These are phyloP conservation scores for Ryuthela nishihirai DNA, from an alignment of 2,888 invertebrate species.

Conservation along the genomic window DNA sequence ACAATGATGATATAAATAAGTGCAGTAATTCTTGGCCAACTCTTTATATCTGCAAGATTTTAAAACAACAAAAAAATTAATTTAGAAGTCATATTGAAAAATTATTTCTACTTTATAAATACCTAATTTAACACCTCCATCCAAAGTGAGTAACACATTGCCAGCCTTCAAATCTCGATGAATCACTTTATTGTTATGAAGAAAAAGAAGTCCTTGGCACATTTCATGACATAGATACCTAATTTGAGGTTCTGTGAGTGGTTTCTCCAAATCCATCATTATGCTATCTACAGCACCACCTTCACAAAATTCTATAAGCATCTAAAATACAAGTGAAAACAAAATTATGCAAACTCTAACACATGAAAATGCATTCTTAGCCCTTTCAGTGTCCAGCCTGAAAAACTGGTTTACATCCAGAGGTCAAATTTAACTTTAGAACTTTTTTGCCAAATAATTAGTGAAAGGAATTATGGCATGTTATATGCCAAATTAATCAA, in stretches of 20 bases:
- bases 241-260: conserved; percentile 89
- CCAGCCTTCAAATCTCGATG: conserved; percentile 98
- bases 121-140: conserved; percentile 96
- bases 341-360: no score
- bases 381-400: no score
- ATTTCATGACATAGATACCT: conserved; percentile 92
- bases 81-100: background rate
- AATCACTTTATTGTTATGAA: conserved; percentile 88
- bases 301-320: conserved; percentile 98
- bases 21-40: no score
- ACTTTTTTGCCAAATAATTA: no score
- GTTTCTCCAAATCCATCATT: conserved; percentile 97
- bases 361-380: no score
- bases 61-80: no score
- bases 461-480: no score
- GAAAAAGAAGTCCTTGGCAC: conserved; percentile 80
- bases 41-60: no score
- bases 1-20: no score
- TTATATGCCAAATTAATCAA: no score
- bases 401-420: no score
- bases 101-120: conserved; percentile 16
- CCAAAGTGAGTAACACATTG: conserved; percentile 93
- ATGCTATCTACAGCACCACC: conserved; percentile 98
- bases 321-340: conserved; percentile 57
- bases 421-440: no score